Percentiles rank a stretch among this genome's conserved stretches.
Evolutionary conservation across 1,140 invertebrate genomes (phyloP).

Genomic region (Tribolium castaneum): DNA sequence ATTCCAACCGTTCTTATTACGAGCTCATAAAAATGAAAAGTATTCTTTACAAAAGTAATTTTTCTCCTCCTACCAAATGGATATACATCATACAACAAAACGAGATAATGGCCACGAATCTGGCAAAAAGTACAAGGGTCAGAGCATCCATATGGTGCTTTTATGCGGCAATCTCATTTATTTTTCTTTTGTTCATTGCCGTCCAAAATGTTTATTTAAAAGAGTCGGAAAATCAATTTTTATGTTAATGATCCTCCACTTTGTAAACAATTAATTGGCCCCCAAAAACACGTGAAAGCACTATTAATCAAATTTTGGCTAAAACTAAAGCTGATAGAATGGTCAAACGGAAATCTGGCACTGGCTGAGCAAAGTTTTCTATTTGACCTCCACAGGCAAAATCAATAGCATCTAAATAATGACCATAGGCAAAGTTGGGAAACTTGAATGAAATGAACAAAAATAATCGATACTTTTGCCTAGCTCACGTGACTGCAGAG

Average conservation of each 20-base stretch:
- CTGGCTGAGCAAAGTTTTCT: neutral
- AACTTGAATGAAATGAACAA: slow-evolving; percentile 33
- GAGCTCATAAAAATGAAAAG: slow-evolving; percentile 14
- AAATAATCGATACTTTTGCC: slow-evolving; percentile 16
- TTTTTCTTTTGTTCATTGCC: neutral
- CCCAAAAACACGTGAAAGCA: neutral
- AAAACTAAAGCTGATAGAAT: no score
- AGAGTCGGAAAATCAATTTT: neutral
- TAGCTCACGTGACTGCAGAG: slow-evolving; percentile 18
- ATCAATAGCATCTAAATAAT: slow-evolving; percentile 25
- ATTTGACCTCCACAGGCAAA: neutral
- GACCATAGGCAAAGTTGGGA: slow-evolving; percentile 19
- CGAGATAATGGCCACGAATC: neutral
- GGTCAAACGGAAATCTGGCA: no score
- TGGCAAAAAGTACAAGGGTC: neutral
- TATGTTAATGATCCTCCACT: neutral
- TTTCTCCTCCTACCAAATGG: neutral
- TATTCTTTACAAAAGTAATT: slow-evolving; percentile 8
- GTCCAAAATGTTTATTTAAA: neutral
- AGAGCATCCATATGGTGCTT: neutral
- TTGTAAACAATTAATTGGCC: neutral
- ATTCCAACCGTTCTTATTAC: neutral
- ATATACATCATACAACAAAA: neutral
- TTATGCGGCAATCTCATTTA: neutral
- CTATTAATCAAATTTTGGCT: neutral